Evolutionary conservation across 2,113 vertebrate genomes (phyloP).

Genomic region (Trichechus manatus): DNA sequence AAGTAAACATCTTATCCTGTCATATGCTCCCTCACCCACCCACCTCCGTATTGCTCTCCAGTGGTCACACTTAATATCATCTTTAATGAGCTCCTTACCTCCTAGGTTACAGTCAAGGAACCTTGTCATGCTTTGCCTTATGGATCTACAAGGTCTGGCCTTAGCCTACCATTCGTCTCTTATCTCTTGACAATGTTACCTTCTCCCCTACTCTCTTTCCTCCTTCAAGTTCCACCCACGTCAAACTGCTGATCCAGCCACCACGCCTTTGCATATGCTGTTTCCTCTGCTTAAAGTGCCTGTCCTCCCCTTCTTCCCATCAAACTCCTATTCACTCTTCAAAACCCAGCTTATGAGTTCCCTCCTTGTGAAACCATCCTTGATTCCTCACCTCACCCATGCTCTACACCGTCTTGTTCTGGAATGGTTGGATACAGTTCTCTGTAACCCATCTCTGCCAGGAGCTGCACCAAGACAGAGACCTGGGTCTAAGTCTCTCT

Average conservation of each 20-base stretch:
- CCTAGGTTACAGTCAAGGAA: neutral
- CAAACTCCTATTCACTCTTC: constrained; percentile 11
- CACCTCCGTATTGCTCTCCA: neutral
- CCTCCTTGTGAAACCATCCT: neutral
- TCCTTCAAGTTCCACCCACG: neutral
- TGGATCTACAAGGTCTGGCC: neutral
- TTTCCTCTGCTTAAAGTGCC: neutral
- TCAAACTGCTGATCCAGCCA: neutral
- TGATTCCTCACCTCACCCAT: neutral
- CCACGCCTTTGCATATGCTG: neutral
- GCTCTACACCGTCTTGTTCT: neutral
- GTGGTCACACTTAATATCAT: neutral
- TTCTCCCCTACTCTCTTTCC: rapidly evolving
- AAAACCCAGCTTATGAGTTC: neutral
- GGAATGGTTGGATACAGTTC: neutral
- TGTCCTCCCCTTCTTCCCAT: neutral
- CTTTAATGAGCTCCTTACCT: neutral
- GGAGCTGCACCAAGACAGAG: neutral
- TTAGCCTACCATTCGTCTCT: neutral
- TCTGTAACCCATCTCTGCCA: rapidly evolving
- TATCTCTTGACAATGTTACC: neutral
- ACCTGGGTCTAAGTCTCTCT: neutral
- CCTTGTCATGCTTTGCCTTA: neutral
- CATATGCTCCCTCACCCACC: neutral
- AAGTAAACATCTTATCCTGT: neutral